Evolutionary conservation across 2,888 invertebrate species (phyloP), one percentile per base, ranked within the genome.

Genomic region (Achlya flavicornis): DNA sequence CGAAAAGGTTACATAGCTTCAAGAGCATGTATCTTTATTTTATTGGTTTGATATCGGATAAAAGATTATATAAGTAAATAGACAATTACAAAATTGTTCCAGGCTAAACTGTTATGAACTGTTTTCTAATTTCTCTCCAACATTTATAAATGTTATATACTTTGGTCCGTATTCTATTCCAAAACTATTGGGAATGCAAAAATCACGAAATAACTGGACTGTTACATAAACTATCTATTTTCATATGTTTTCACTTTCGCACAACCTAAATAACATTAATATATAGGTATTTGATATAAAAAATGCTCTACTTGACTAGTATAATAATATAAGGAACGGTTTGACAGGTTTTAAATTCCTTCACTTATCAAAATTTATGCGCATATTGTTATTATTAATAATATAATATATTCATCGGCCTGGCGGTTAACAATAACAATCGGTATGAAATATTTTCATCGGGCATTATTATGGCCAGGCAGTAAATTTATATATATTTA

Each of bases 271-370:
- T 10, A 38, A 10, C 10, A 38, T 26, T 26, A 41, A 41, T 41
- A 41, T 41, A 41, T 4, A n/a, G n/a, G n/a, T n/a, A 7, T 41
- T 41, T 6, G 38, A 1, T 41, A 48, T 48, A 48, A 16, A 12
- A n/a, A 48, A 16, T 53, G n/a, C 53, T 46, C 53, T 53, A 53
- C 16, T 48, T 53, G 53, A 53, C 53, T 53, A 53, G 53, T 53
- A 53, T 53, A 53, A 53, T 41, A 41, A 53, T 53, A 53, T 53
- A 53, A 53, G 19, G 46, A 46, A 46, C 46, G 46, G n/a, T 19
- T 53, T 53, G 10, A 19, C 8, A 6, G 14, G 53, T 19, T 53
- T 48, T 19, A 16, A 53, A 10, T 53, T 19, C n/a, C n/a, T 53
- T 53, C 10, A 10, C 53, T 41, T 41, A 48, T 14, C 7, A 16